These are phyloP conservation scores for Andrena praecox DNA, from an alignment of 2,888 invertebrate species.

Conservation along the genomic window DNA sequence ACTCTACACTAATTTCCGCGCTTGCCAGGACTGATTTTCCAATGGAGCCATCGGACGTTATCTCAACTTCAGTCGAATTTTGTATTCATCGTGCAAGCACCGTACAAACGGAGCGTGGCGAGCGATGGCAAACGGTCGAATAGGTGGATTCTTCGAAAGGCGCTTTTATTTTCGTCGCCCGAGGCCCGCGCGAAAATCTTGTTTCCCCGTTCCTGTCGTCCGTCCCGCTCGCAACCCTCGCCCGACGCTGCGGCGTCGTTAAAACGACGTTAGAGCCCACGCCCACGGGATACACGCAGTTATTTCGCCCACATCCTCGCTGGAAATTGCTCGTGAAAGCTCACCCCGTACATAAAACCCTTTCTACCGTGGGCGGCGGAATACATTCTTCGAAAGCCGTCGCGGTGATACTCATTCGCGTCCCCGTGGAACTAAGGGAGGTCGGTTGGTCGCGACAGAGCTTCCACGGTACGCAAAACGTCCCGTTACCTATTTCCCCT, in stretches of 20 bases:
- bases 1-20: neutral
- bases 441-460: constrained; percentile 23
- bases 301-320: constrained; percentile 49
- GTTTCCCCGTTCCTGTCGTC: constrained; percentile 35
- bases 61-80: neutral
- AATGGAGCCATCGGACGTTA: neutral
- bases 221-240: constrained; percentile 25
- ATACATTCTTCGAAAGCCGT: constrained; percentile 53
- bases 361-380: constrained; percentile 24
- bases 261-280: constrained; percentile 58
- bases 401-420: constrained; percentile 21
- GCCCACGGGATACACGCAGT: constrained; percentile 51
- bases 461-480: neutral
- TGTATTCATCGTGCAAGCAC: neutral
- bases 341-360: constrained; percentile 45
- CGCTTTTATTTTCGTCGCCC: constrained; percentile 5
- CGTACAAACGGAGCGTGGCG: neutral
- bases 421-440: constrained; percentile 7
- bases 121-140: neutral
- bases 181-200: constrained; percentile 36
- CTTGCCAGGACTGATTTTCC: neutral
- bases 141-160: neutral
- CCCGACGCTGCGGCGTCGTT: constrained; percentile 45
- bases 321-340: constrained; percentile 63
- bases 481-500: neutral